Percentiles rank a stretch among this genome's conserved stretches.
phyloP scores from a whole-genome alignment of 2,888 invertebrate genomes.

The Aproaerema taeniolella region DNA sequence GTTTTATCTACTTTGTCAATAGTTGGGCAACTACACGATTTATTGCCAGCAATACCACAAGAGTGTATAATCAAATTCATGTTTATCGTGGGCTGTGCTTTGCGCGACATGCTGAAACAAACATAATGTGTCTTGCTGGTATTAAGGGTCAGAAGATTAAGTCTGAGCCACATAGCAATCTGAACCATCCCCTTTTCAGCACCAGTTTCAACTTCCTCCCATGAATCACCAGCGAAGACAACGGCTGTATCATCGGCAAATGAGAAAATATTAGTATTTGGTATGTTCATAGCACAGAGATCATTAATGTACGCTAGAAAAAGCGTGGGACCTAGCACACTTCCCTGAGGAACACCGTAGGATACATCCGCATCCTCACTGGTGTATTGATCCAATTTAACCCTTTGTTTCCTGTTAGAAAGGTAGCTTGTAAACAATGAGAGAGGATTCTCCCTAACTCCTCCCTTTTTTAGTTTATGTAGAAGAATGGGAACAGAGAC shows the following conservation, averaged over 20 bases:
- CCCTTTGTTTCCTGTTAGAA: background rate
- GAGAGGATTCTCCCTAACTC: background rate
- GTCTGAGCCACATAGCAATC: background rate
- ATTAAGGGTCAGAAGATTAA: background rate
- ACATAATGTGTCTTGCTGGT: background rate
- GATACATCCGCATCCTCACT: background rate
- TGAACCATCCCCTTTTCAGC: background rate
- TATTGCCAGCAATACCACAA: background rate
- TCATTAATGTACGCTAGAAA: background rate
- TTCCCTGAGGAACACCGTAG: background rate
- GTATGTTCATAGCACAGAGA: background rate
- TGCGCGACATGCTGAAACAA: background rate
- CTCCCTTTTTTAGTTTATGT: constrained; percentile 3
- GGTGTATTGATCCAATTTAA: background rate
- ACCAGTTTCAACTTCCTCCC: background rate
- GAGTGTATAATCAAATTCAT: background rate
- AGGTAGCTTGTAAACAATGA: background rate
- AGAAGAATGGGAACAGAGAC: no score
- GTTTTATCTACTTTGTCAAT: background rate
- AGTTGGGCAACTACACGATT: background rate
- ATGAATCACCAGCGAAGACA: background rate
- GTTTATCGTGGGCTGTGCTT: background rate
- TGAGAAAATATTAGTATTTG: background rate
- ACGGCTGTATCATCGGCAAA: background rate
- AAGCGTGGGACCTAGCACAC: background rate